Conservation (phyloP, 2,113 vertebrate species). For the Dromaius novaehollandiae region DNA sequence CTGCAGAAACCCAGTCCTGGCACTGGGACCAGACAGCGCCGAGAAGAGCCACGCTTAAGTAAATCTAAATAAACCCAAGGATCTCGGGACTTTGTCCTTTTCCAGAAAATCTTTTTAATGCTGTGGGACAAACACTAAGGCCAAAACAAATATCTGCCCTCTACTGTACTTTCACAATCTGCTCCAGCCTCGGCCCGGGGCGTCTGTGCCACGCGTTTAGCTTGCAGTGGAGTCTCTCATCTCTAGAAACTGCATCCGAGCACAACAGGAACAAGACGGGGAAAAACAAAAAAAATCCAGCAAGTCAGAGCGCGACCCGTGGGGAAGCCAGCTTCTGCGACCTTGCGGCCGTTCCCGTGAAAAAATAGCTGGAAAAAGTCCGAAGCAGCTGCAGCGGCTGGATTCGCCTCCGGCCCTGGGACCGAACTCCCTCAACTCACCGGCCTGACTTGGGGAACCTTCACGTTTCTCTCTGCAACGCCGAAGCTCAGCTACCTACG, state of each 20-base stretch:
- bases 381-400: neutral
- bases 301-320: neutral
- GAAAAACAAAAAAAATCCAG: neutral
- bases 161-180: neutral
- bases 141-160: neutral
- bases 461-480: fast-evolving
- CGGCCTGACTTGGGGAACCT: fast-evolving
- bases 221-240: neutral
- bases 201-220: neutral
- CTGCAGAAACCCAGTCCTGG: neutral
- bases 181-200: too few species aligned
- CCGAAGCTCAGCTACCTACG: neutral
- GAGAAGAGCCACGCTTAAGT: neutral
- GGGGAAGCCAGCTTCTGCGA: neutral
- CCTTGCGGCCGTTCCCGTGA: neutral
- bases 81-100: neutral
- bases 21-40: neutral
- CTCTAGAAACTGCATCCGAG: neutral
- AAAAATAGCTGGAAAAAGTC: neutral
- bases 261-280: fast-evolving
- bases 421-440: neutral
- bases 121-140: neutral
- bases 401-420: neutral
- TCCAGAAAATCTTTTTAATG: neutral
- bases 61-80: neutral